Evolutionary conservation across 1,140 invertebrate genomes (phyloP).

Genomic region (Pogonomyrmex barbatus): DNA sequence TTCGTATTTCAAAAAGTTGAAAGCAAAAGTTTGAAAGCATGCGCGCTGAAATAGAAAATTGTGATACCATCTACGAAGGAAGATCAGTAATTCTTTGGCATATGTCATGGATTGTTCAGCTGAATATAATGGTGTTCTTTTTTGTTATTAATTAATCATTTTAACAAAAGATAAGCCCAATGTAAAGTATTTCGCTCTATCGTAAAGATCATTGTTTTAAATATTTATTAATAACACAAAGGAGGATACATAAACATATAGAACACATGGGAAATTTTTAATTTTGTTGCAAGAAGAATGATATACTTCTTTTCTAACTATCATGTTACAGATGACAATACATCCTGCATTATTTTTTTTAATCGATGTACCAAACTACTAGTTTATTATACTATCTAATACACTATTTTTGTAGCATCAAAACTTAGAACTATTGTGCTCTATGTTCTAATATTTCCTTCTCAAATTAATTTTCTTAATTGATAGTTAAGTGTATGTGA

Average conservation of each 20-base stretch:
- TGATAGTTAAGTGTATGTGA: too few relatives aligned
- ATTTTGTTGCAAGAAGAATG: background rate
- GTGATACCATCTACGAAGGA: too few relatives aligned
- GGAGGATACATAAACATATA: background rate
- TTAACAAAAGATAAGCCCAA: background rate
- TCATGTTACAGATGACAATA: background rate
- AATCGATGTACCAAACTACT: too few relatives aligned
- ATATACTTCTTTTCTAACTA: background rate
- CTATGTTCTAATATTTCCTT: background rate
- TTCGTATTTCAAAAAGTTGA: too few relatives aligned
- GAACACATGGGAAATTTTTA: background rate
- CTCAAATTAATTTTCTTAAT: background rate
- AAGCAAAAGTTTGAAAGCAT: too few relatives aligned
- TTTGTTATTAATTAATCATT: background rate
- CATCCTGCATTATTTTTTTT: too few relatives aligned
- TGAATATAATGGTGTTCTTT: background rate
- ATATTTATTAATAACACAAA: background rate
- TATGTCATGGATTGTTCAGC: conserved; percentile 4
- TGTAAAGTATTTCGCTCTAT: background rate
- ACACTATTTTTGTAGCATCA: too few relatives aligned
- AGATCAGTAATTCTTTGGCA: too few relatives aligned
- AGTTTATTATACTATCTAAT: too few relatives aligned
- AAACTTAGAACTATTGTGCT: too few relatives aligned
- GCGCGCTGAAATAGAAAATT: too few relatives aligned
- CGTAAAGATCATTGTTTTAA: background rate